Evolutionary conservation across 2,888 invertebrate species (phyloP), one percentile per base, ranked within the genome.

Genomic region (Temnothorax ravouxi): DNA sequence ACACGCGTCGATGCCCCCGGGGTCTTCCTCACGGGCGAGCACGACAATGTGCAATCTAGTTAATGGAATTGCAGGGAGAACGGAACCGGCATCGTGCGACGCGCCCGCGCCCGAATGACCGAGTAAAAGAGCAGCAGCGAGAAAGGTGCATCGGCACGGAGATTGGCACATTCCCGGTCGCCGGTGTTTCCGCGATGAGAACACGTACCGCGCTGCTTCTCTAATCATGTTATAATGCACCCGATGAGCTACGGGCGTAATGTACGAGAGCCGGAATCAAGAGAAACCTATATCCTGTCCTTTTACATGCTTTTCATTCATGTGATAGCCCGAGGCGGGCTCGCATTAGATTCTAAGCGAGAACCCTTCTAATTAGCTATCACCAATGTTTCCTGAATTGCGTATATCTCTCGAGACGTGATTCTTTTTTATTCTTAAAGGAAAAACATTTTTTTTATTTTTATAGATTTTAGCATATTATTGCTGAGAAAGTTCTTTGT

Each of bases 11-110:
- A 18, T 80, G 59, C 47, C 21, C 15, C 21, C 69, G 71, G 47
- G 56, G 56, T 52, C 72, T 61, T 80, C 72, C 59, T 80, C 79
- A 71, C 38, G 59, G 59, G 44, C 59, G 38, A 71, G 47, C 72
- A 80, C 71, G 71, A 80, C 79, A 80, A 79, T 79, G 71, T 71
- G 79, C 79, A 79, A 80, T 80, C 79, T 71, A 80, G 79, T 80
- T 80, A 80, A 80, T 80, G 79, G 72, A 80, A 80, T 80, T 59
- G 59, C 79, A 34, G 47, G 47, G 34, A 29, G 13, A 79, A 34
- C 69, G 56, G 69, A 59, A 47, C 47, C 21, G 47, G 34, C 34
- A 21, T 18, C 44, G 47, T 29, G 41, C 41, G 67, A n/a, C 67
- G 38, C 69, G 29, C 67, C 29, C 54, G 44, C 9, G 9, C 41